A percentile compares a stretch with the other conserved stretches of the same genome.
Evolutionary conservation across 2,888 invertebrate genomes (phyloP).

Genomic region (Atherix ibis): DNA sequence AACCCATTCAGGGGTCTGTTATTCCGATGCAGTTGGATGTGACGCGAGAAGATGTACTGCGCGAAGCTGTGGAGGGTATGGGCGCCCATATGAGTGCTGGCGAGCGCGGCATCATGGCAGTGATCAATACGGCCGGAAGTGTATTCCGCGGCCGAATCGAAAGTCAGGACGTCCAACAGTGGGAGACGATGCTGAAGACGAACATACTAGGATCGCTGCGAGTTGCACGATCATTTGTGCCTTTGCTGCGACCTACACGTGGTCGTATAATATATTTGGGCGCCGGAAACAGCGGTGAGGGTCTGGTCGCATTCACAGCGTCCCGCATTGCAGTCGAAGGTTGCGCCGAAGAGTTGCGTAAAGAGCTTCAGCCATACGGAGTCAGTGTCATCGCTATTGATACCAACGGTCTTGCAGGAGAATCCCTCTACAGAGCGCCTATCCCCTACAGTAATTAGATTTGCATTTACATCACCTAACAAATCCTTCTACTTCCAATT

Average conservation of each 20-base stretch:
- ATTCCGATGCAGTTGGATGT: constrained; percentile 62
- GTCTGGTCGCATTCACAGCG: constrained; percentile 40
- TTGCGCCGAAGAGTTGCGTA: constrained; percentile 55
- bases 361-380: constrained; percentile 50
- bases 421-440: constrained; percentile 50
- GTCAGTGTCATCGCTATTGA: constrained; percentile 61
- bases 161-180: constrained; percentile 43
- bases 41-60: constrained; percentile 61
- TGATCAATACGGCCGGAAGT: constrained; percentile 67
- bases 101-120: constrained; percentile 65
- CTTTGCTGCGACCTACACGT: constrained; percentile 43
- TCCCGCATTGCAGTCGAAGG: constrained; percentile 66
- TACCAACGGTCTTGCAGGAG: constrained; percentile 49
- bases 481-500: too few relatives aligned
- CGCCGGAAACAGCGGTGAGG: constrained; percentile 34
- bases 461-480: too few relatives aligned
- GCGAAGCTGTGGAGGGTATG: constrained; percentile 62
- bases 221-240: constrained; percentile 59
- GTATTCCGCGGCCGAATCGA: constrained; percentile 54
- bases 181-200: constrained; percentile 51
- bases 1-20: constrained; percentile 37
- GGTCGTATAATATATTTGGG: constrained; percentile 56
- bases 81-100: constrained; percentile 68
- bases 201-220: constrained; percentile 58
- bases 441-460: constrained; percentile 32